Base-by-base conservation (phyloP, 2,797 vertebrate genomes). In the Melanotaenia maccullochi region DNA sequence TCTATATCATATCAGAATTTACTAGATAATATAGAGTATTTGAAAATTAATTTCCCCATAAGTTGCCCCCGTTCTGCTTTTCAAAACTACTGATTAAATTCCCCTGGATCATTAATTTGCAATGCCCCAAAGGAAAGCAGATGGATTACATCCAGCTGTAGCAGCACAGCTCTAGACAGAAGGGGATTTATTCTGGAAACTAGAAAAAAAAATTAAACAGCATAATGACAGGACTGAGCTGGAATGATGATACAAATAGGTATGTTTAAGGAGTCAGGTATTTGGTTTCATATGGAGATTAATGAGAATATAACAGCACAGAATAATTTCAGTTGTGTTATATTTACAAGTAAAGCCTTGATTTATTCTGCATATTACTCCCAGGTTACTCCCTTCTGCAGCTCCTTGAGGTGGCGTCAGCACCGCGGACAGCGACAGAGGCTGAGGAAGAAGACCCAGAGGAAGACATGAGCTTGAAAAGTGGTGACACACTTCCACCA, bases 371-470 rank as follows among this genome's bases (percentile, higher is more conserved):
- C 25, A 28, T 5, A 8, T 7, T 14, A 32, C 6, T 4, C 16
- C 6, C 20, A 30, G 7, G 30, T 9, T 9, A 3, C 12, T 4
- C 9, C 32, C 20, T 32, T 33, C 35, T 32, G 22, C 20, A 16
- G 7, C 18, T 25, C 2, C 4, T 1, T 4, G 24, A 4, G 33
- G n/a, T 5, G 3, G 11, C 3, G 12, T 20, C 24, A 76, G 57
- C 30, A 69, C 71, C 87, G 14, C 2, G 80, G 90, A 83, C 78
- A 89, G 91, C 32, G 71, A 51, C 72, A 24, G 35, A 32, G 5
- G 3, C 16, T 13, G 52, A 25, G 44, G 24, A 64, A 32, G 11
- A 14, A 20, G 18, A 54, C 60, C 68, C 62, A 30, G 47, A 40
- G 55, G 28, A 42, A 8, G 36, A 44, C 5, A 60, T 13, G 0